Evolutionary conservation across 2,888 invertebrate genomes (phyloP).

Genomic region (Cryptophagus acutangulus): DNA sequence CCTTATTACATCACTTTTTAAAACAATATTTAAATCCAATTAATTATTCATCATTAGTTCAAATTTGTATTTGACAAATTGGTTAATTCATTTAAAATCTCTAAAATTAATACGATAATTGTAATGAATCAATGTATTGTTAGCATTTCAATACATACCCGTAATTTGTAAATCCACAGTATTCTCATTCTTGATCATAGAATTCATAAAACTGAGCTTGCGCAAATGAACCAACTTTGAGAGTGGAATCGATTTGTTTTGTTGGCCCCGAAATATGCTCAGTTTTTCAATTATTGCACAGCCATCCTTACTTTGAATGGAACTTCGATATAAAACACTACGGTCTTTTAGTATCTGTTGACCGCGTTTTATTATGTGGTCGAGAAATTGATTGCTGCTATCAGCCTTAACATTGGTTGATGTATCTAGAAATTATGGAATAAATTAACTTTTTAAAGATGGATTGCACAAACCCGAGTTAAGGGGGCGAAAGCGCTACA

Average conservation of each 20-base stretch:
- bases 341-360: constrained; percentile 39
- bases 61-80: constrained; percentile 23
- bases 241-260: constrained; percentile 21
- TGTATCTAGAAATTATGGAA: too few relatives aligned
- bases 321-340: constrained; percentile 38
- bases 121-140: constrained; percentile 4
- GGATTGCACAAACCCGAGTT: too few relatives aligned
- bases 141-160: constrained; percentile 19
- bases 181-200: constrained; percentile 13
- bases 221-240: constrained; percentile 23
- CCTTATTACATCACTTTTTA: too few relatives aligned
- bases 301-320: too few relatives aligned
- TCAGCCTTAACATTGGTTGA: background rate
- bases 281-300: too few relatives aligned
- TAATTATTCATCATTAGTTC: constrained; percentile 2
- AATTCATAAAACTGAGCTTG: constrained; percentile 22
- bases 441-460: too few relatives aligned
- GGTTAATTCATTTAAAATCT: constrained; percentile 30
- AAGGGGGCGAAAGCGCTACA: too few relatives aligned
- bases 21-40: too few relatives aligned
- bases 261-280: too few relatives aligned
- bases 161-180: constrained; percentile 28
- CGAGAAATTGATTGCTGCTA: constrained; percentile 25
- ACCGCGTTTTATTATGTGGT: constrained; percentile 35
- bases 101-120: constrained; percentile 20